These are phyloP conservation scores for Neofelis nebulosa DNA, from an alignment of 2,113 vertebrate genomes.

Conservation along the genomic window DNA sequence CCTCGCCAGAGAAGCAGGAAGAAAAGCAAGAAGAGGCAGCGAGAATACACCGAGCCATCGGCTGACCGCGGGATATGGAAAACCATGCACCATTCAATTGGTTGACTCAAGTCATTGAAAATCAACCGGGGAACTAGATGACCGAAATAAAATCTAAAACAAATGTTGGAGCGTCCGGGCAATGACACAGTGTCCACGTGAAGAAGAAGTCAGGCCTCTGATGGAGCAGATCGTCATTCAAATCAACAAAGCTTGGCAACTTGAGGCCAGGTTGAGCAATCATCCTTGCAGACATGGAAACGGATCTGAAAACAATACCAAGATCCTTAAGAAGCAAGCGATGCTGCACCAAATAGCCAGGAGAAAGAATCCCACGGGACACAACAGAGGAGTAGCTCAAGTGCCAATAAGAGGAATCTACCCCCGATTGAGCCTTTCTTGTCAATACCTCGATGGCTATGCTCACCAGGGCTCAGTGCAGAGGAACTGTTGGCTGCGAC, in stretches of 20 bases:
- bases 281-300: neutral
- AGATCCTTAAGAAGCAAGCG: neutral
- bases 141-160: neutral
- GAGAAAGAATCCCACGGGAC: neutral
- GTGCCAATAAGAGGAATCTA: neutral
- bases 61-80: neutral
- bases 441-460: rapidly evolving
- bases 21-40: neutral
- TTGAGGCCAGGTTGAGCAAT: neutral
- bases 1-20: neutral
- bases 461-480: neutral
- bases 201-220: neutral
- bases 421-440: rapidly evolving
- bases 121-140: neutral
- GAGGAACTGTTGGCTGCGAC: neutral
- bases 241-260: neutral
- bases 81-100: neutral
- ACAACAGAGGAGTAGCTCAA: neutral
- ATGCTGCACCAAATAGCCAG: neutral
- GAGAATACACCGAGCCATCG: neutral
- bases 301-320: neutral
- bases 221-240: neutral
- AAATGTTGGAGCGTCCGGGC: neutral
- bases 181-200: neutral
- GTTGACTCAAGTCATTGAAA: neutral